These are phyloP conservation scores for Volucella bombylans DNA, from an alignment of 2,888 invertebrate genomes.

Conservation along the genomic window DNA sequence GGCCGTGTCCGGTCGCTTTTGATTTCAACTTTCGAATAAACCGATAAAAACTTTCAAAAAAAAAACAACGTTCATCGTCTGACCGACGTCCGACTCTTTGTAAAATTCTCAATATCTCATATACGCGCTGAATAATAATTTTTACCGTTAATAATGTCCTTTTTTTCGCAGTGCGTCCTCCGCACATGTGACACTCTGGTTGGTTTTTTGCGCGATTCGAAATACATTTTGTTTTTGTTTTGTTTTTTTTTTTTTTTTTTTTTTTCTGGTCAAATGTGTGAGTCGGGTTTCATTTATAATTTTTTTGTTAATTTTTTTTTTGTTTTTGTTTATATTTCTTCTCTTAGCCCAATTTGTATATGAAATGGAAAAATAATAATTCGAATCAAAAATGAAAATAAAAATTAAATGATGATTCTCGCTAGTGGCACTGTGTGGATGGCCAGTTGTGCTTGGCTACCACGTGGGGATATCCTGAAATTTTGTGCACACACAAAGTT, in stretches of 20 bases:
- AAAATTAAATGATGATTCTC: constrained; percentile 64
- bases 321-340: constrained; percentile 53
- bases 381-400: constrained; percentile 56
- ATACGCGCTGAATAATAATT: constrained; percentile 76
- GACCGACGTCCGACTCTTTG: constrained; percentile 33
- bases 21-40: constrained; percentile 79
- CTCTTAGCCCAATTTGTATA: constrained; percentile 71
- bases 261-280: constrained; percentile 67
- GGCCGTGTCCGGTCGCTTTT: constrained; percentile 77
- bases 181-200: constrained; percentile 70
- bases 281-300: constrained; percentile 68
- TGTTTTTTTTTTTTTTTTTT: constrained; percentile 8
- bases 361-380: constrained; percentile 73
- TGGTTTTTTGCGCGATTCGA: constrained; percentile 58
- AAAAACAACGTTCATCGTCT: constrained; percentile 50
- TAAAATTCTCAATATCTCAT: constrained; percentile 73
- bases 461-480: constrained; percentile 67
- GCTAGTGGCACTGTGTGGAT: constrained; percentile 47
- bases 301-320: constrained; percentile 48
- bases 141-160: constrained; percentile 75
- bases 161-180: constrained; percentile 65
- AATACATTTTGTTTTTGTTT: background rate
- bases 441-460: constrained; percentile 31
- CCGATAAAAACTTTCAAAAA: constrained; percentile 76
- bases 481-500: constrained; percentile 73